Base-by-base conservation (phyloP, 2,113 vertebrate genomes). In the Acanthisitta chloris region DNA sequence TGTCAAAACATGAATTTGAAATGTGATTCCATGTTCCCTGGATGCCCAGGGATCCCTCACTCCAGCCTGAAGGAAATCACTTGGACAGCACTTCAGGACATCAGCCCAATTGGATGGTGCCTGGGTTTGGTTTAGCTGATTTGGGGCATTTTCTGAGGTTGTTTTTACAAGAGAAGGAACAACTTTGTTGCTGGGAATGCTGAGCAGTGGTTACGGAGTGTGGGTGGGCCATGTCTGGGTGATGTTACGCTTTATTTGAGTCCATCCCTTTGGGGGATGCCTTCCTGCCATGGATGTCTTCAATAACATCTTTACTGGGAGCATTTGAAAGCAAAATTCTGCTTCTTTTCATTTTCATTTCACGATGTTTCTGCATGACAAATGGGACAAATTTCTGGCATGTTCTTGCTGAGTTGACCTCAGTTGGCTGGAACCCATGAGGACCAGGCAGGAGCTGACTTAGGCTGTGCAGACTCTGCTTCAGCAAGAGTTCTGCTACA, bases 201-300 rank as follows among this genome's bases (percentile, higher is more conserved):
- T 10, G 45, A 59, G 77, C 62, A 9, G 57, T 10, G 48, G 43
- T 58, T 54, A 8, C 3, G 17, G 51, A 0, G 10, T 1, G 31
- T 73, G 89, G 18, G 54, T 62, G 89, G 77, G 81, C 69, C 19
- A 29, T 12, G 62, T 28, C 55, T 25, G 84, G 36, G 28, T 4
- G 2, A 38, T 4, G 49, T 25, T 24, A 2, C 0, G 0, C 73
- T 51, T 46, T 43, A 1, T 74, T 70, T 57, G 0, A 0, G 13
- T 49, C 52, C 64, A 4, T 77, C 42, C 45, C 55, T 57, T 48
- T 19, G 61, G 70, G 76, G 26, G 17, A 67, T 8, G 36, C 49
- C 69, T 74, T 52, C 49, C 73, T 43, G 26, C 38, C 8, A 0
- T 2, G 17, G 36, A 6, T 57, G 49, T 10, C 74, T 64, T 58